A percentile compares a stretch with the other conserved stretches of the same genome.
Evolutionary conservation across 2,113 vertebrate genomes (phyloP).

Genomic region (Melozone crissalis): DNA sequence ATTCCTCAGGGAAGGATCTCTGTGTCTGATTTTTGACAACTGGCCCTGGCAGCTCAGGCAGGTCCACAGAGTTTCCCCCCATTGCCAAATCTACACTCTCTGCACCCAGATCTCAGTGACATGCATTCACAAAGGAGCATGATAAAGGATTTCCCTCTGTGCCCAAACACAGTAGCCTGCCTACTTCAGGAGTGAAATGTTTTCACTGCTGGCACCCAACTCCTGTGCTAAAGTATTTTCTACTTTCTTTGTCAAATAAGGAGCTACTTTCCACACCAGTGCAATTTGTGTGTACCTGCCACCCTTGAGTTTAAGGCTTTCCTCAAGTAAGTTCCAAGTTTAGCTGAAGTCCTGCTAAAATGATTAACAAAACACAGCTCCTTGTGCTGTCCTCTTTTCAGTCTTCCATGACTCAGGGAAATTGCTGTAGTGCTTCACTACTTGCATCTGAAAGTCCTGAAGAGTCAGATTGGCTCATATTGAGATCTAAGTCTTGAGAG

Average conservation of each 20-base stretch:
- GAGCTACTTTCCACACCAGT: background rate
- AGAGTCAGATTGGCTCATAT: background rate
- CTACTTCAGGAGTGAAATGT: background rate
- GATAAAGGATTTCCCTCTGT: background rate
- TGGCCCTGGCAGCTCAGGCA: background rate
- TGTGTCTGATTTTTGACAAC: background rate
- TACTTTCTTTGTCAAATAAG: background rate
- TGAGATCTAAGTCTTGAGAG: background rate
- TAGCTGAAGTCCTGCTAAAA: background rate
- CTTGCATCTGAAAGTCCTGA: background rate
- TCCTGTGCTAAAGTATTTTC: background rate
- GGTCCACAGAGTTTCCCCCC: background rate
- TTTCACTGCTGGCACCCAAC: background rate
- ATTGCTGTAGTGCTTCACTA: background rate
- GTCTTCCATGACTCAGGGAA: background rate
- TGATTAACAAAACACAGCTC: background rate
- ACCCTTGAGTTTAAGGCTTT: background rate
- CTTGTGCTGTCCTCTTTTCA: background rate
- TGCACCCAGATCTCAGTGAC: background rate
- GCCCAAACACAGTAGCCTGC: background rate
- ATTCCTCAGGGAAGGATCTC: background rate
- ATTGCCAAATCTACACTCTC: background rate
- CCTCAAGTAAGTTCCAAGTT: background rate
- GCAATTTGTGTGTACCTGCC: background rate
- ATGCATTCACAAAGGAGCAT: background rate